Evolutionary conservation across 2,797 vertebrate species (phyloP).

Genomic region (Loriculus beryllinus): DNA sequence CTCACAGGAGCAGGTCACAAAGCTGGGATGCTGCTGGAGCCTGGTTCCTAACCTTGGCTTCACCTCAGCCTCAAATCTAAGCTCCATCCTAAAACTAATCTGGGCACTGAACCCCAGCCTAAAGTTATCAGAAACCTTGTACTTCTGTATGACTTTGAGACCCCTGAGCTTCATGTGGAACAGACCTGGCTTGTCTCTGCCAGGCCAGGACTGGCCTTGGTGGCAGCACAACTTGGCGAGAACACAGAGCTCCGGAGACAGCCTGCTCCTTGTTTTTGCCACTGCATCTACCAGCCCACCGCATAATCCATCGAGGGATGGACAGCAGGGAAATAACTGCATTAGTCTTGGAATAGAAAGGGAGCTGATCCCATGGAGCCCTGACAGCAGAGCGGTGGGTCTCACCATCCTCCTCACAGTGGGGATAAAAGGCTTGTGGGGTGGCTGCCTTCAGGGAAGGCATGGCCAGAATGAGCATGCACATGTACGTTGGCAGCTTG

Average conservation of each 20-base stretch:
- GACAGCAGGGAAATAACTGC: not conserved
- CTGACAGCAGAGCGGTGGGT: not conserved
- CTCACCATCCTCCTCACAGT: not conserved
- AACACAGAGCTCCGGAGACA: not conserved
- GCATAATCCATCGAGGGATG: not conserved
- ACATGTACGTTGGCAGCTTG: not conserved
- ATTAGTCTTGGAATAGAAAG: not conserved
- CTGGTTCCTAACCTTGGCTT: not conserved
- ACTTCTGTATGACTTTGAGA: not conserved
- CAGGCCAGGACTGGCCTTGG: accelerated
- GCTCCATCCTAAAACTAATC: not conserved
- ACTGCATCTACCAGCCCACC: not conserved
- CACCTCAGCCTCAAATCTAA: not conserved
- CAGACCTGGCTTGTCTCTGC: not conserved
- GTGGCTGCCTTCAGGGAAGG: not conserved
- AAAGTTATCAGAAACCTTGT: not conserved
- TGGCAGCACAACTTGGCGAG: not conserved
- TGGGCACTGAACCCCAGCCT: not conserved
- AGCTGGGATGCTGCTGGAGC: not conserved
- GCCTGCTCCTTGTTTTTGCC: not conserved
- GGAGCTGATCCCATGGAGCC: not conserved
- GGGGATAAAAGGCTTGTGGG: not conserved
- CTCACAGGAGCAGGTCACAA: not conserved
- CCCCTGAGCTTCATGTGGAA: not conserved
- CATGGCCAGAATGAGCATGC: not conserved